Conservation (phyloP, 2,888 invertebrate species). For the Sphinx pinastri region DNA sequence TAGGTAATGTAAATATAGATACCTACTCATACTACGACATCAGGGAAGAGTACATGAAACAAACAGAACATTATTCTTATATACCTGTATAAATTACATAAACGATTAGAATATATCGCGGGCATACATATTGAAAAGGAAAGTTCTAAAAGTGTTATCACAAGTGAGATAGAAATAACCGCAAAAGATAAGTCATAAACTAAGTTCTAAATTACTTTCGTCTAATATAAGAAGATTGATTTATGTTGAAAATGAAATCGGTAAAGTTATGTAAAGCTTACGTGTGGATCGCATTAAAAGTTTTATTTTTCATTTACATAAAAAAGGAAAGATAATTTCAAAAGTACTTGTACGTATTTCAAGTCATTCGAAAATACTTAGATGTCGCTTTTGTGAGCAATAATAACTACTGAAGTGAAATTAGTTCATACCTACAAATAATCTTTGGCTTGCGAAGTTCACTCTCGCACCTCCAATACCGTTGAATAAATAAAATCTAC, state of each 20-base stretch:
- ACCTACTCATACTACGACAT: conserved; percentile 79
- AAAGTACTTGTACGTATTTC: background rate
- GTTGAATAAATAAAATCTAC: conserved; percentile 15
- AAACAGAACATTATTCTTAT: conserved; percentile 61
- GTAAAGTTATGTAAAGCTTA: conserved; percentile 29
- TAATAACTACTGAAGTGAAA: background rate
- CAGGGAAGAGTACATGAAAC: conserved; percentile 80
- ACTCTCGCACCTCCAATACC: background rate
- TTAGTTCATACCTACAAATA: background rate
- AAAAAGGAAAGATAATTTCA: background rate
- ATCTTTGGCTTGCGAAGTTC: background rate
- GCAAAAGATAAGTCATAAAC: conserved; percentile 6
- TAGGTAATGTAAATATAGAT: conserved; percentile 43
- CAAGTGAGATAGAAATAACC: background rate
- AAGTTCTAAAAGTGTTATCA: conserved; percentile 5
- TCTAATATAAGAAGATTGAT: conserved; percentile 15
- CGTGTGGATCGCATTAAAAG: conserved; percentile 35
- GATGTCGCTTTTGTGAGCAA: background rate
- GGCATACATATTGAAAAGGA: conserved; percentile 1
- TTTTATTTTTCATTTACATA: conserved; percentile 46
- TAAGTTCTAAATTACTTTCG: conserved; percentile 15
- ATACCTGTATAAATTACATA: conserved; percentile 24
- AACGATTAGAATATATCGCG: background rate
- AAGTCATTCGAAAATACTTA: background rate
- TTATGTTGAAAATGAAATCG: background rate